Conservation (phyloP, 1,140 invertebrate genomes). For the Pararge aegeria region DNA sequence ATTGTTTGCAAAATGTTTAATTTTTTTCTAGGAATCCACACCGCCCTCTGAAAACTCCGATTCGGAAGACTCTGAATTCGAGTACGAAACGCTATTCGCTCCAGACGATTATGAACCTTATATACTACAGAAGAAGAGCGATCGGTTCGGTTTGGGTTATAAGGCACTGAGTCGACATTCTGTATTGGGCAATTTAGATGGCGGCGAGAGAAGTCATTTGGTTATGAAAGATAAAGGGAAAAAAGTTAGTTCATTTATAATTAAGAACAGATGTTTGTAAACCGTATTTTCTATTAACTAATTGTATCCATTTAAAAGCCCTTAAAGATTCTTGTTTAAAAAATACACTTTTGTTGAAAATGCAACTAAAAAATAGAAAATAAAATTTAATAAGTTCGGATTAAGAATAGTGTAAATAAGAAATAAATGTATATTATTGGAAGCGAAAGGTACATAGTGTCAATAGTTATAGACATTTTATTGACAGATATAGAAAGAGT, state of each 20-base stretch:
- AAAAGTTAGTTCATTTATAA: conserved; percentile 57
- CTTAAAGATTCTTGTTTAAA: too few species aligned
- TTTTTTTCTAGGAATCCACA: conserved; percentile 9
- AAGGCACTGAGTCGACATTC: conserved; percentile 85
- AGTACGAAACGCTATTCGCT: conserved; percentile 87
- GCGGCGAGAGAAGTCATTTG: conserved; percentile 58
- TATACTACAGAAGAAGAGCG: conserved; percentile 87
- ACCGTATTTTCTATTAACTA: too few species aligned
- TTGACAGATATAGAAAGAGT: too few species aligned
- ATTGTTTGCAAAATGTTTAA: neutral
- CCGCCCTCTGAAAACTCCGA: conserved; percentile 60
- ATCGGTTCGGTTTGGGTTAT: conserved; percentile 94
- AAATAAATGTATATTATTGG: too few species aligned
- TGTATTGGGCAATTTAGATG: conserved; percentile 63
- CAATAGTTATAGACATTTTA: too few species aligned
- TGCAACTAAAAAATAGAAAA: too few species aligned
- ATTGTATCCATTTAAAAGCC: too few species aligned
- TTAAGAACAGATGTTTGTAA: too few species aligned
- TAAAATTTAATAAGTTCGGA: too few species aligned
- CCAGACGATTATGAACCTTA: conserved; percentile 90
- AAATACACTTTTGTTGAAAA: too few species aligned
- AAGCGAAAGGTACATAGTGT: too few species aligned
- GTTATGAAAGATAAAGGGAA: conserved; percentile 74
- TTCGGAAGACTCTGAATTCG: conserved; percentile 83
- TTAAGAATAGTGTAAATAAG: too few species aligned